Evolutionary conservation across 23 tunicate genomes (phyloP), one percentile per base, ranked within the genome.

Genomic region (Trididemnum nubilum): DNA sequence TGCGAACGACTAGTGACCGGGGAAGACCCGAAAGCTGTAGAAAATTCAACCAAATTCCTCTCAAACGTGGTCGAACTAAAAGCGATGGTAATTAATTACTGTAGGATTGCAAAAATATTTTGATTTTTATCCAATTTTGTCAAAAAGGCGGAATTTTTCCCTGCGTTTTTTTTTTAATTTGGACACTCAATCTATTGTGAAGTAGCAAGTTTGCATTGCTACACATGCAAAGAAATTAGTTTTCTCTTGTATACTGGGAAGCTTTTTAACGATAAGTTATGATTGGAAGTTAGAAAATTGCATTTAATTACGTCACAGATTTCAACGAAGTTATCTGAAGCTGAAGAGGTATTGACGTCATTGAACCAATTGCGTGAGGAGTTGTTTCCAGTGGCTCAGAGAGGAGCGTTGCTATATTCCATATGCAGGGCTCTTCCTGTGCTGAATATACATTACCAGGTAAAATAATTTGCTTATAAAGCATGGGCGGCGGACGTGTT

Each of bases 371-470:
- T 82, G 24, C 36, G 75, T 0, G 97, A 92, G 40, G 91, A 86
- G 34, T 63, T 92, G 60, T 86, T 88, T 39, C 97, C 97, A 0
- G 76, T 92, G 0, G 97, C 97, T 24, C 91, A 71, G 34, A 64
- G 97, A 57, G 87, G 83, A 19, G 85, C 97, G 35, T 24, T 86
- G 76, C 70, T 92, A 32, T 87, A 92, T 73, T 82, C 92, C 22
- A 78, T 92, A 60, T 92, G 97, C 71, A 70, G 91, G 64, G 82
- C 97, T 2, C 38, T 92, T 37, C 85, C 97, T 24, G 88, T 86
- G 23, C 85, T 92, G 36, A 81, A 86, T 34, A 71, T 78, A 0
- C 97, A 92, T 79, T 92, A 92, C 57, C 97, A 92, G 92, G 97
- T 90, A 35, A 34, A 49, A n/a, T n/a, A n/a, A n/a, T n/a, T n/a